A percentile compares a stretch with the other conserved stretches of the same genome.
Evolutionary conservation across 2,113 vertebrate genomes (phyloP).

Genomic region (Fulica atra): DNA sequence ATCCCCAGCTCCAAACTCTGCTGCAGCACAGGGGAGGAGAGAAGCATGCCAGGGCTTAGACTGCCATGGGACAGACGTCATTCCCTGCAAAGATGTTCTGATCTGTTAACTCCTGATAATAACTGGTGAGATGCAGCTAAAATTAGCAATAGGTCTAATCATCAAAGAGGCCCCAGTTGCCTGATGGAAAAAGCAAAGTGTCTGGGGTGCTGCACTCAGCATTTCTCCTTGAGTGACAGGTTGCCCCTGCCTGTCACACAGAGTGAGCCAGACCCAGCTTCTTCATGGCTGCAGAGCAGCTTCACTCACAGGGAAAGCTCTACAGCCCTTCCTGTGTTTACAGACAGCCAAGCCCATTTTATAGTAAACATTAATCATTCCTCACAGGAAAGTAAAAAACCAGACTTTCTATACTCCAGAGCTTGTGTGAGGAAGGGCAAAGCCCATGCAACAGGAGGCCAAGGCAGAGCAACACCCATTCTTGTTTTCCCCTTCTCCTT

Average conservation of each 20-base stretch:
- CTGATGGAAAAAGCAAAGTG: conserved; percentile 37
- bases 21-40: not conserved
- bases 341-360: not conserved
- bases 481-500: not conserved
- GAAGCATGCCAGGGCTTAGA: not conserved
- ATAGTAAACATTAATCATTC: not conserved
- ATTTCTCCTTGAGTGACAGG: not conserved
- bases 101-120: conserved; percentile 50
- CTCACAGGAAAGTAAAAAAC: not conserved
- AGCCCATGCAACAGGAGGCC: not conserved
- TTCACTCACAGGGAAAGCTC: not conserved
- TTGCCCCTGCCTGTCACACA: not conserved
- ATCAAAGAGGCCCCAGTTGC: conserved; percentile 41
- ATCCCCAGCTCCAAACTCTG: not conserved
- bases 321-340: not conserved
- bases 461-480: not conserved
- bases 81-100: conserved; percentile 29
- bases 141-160: conserved; percentile 59
- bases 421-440: not conserved
- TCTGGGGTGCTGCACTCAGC: conserved; percentile 42
- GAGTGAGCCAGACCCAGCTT: not conserved
- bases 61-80: conserved; percentile 18
- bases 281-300: not conserved
- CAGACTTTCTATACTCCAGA: not conserved
- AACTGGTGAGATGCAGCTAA: conserved; percentile 21